Base-by-base conservation (phyloP, 2,888 invertebrate genomes). In the Cactoblastis cactorum region DNA sequence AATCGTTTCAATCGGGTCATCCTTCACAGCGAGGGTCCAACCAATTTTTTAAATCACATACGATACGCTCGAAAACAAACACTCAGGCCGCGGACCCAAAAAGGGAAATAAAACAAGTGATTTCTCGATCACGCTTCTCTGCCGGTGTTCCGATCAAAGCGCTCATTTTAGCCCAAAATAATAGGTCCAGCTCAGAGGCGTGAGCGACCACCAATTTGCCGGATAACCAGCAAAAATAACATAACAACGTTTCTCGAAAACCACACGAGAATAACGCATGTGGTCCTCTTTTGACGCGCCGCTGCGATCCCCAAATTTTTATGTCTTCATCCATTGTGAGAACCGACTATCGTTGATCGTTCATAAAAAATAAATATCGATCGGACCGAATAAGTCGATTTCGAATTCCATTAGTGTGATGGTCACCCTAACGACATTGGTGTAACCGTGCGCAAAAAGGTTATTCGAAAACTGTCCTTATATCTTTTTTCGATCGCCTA, bases 301-400 rank as follows among this genome's bases (percentile, higher is more conserved):
- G 86, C 80, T 57, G 64, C 67, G 67, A 71, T 71, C 67, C 74
- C 75, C 74, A 82, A 80, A 86, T 83, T 82, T 85, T 87, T 88
- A 89, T 85, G 88, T 89, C 89, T 89, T 88, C 84, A 89, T 89
- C 75, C 65, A 63, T 77, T 73, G 80, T 81, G 85, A 80, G 85
- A 86, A 82, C 73, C 69, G 67, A 57, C 58, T 58, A 67, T 70
- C 68, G 60, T 66, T 69, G 67, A 62, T 54, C n/a, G n/a, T n/a
- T n/a, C n/a, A n/a, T n/a, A n/a, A n/a, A n/a, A 63, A 67, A 69
- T 69, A 67, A 69, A 74, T 74, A 73, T 72, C 71, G 66, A 79
- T 76, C 69, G 76, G 60, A 66, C 68, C 69, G 67, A 74, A 78
- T 73, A 71, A 73, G 66, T 72, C 65, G 62, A 62, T 66, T 72